Evolutionary conservation across 2,888 invertebrate species (phyloP).

Genomic region (Strigamia transsilvanica): DNA sequence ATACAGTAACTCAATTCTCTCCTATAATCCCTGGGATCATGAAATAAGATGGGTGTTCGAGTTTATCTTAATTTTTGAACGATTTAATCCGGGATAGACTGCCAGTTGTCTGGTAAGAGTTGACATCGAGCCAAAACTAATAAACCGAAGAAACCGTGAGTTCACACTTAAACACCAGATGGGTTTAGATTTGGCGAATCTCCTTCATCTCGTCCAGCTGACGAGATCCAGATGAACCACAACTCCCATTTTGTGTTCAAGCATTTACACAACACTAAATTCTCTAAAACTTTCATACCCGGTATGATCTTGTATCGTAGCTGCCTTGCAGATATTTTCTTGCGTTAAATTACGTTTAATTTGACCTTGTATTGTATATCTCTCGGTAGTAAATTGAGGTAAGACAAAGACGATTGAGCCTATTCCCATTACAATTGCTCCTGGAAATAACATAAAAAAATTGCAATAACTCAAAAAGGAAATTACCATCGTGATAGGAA

Average conservation of each 20-base stretch:
- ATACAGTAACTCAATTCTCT: too few relatives aligned
- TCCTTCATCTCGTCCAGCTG: too few relatives aligned
- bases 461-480: neutral
- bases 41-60: too few relatives aligned
- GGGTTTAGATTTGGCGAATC: too few relatives aligned
- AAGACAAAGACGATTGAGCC: conserved; percentile 92
- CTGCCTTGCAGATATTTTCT: conserved; percentile 81
- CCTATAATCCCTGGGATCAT: too few relatives aligned
- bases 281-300: neutral
- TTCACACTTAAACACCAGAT: too few relatives aligned
- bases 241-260: too few relatives aligned
- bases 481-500: neutral
- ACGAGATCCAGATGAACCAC: too few relatives aligned
- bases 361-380: conserved; percentile 58
- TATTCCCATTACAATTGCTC: conserved; percentile 90
- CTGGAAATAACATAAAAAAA: conserved; percentile 63
- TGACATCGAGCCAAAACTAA: neutral
- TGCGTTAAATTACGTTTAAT: conserved; percentile 56
- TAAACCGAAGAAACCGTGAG: neutral
- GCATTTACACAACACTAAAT: too few relatives aligned
- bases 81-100: neutral
- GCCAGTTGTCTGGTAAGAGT: neutral
- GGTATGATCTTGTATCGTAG: conserved; percentile 64
- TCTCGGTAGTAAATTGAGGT: conserved; percentile 81
- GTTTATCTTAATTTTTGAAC: neutral